Conservation (phyloP, 1,140 invertebrate species). For the Epicauta chinensis region DNA sequence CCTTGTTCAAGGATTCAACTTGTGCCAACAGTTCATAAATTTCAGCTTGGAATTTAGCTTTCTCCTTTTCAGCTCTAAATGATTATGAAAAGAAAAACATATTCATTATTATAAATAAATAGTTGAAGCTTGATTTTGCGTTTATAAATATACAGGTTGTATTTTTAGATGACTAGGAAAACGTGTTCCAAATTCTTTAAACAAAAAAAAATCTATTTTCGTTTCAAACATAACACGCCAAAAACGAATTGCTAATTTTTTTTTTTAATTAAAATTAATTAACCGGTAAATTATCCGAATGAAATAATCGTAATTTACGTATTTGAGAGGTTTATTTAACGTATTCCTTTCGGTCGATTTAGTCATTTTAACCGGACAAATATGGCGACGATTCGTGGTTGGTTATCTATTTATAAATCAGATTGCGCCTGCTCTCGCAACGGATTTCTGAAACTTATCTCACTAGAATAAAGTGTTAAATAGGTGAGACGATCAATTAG, state of each 20-base stretch:
- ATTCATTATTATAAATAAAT: neutral
- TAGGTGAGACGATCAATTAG: no score
- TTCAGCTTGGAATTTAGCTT: constrained; percentile 92
- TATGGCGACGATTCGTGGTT: constrained; percentile 31
- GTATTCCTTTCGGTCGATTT: no score
- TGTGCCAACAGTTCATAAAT: constrained; percentile 92
- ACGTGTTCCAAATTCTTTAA: constrained; percentile 17
- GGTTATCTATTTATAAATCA: constrained; percentile 32
- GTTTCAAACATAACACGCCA: no score
- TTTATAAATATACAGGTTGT: constrained; percentile 7
- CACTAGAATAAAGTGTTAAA: no score
- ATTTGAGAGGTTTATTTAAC: no score
- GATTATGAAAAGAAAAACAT: neutral
- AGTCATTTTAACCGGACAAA: constrained; percentile 32
- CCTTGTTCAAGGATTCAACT: constrained; percentile 87
- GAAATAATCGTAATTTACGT: no score
- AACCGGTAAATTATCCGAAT: no score
- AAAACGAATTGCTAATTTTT: no score
- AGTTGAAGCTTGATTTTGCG: neutral
- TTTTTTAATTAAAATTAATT: no score
- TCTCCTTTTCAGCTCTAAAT: constrained; percentile 87
- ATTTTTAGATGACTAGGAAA: constrained; percentile 12
- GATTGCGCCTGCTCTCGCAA: no score
- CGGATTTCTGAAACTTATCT: no score
- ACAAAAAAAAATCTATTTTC: neutral